phyloP scores from a whole-genome alignment of 2,797 vertebrate species.

The Gymnothorax reevesii region DNA sequence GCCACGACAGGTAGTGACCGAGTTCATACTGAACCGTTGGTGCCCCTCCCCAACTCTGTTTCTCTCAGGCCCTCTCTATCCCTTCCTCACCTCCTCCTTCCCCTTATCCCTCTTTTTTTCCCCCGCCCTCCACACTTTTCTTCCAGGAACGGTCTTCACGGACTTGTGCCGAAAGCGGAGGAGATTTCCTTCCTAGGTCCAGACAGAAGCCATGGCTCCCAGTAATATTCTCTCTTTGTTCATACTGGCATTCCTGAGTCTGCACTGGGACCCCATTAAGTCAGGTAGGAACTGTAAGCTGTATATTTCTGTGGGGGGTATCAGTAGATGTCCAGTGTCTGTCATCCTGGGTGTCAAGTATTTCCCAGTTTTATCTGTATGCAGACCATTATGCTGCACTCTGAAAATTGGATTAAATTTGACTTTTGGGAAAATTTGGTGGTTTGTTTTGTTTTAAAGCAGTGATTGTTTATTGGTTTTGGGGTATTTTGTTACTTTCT shows the following conservation, averaged over 20 bases:
- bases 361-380: neutral
- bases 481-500: neutral
- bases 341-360: neutral
- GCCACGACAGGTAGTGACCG: slow-evolving; percentile 62
- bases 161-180: slow-evolving; percentile 46
- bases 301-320: neutral
- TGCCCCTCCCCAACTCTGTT: slow-evolving; percentile 29
- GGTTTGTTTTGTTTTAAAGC: neutral
- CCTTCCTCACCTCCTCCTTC: slow-evolving; percentile 7
- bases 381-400: neutral
- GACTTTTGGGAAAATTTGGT: neutral
- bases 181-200: slow-evolving; percentile 39
- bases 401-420: neutral
- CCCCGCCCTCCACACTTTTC: slow-evolving; percentile 2
- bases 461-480: neutral
- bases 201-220: slow-evolving; percentile 63
- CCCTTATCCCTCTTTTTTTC: neutral
- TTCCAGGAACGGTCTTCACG: slow-evolving; percentile 43
- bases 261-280: slow-evolving; percentile 59
- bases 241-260: slow-evolving; percentile 61
- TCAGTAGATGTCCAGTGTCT: neutral
- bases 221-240: slow-evolving; percentile 58
- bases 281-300: slow-evolving; percentile 67
- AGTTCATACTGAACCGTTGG: slow-evolving; percentile 65
- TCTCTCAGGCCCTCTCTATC: slow-evolving; percentile 18